Evolutionary conservation across 2,888 invertebrate genomes (phyloP), one percentile per base, ranked within the genome.

Genomic region (Pyralis farinalis): DNA sequence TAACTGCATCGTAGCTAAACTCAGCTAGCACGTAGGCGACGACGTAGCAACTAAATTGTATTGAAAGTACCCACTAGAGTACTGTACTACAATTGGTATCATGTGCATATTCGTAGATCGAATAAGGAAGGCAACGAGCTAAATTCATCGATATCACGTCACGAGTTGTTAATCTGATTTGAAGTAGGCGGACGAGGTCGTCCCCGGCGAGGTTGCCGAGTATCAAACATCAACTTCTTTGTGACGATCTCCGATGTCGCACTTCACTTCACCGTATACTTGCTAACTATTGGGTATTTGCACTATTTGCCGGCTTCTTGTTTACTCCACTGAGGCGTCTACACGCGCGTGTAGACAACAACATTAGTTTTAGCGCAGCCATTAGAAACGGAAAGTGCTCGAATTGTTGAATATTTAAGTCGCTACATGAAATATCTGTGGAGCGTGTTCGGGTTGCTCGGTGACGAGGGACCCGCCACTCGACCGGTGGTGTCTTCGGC

Each of bases 401-500:
- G 40, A 52, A 59, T 63, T 60, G 54, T 60, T 49, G 54, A 54
- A 61, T 55, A 60, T 55, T 57, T 57, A 51, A 55, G 52, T 49
- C 56, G 53, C 54, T 57, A 50, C 45, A 63, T 64, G 65, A 70
- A 74, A 73, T 70, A 75, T 72, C 66, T 55, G 63, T 68, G 63
- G 63, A 65, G 67, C 65, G 70, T 63, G 69, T 62, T 63, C 72
- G 66, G 64, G 71, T 72, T 64, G 77, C 75, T 63, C 71, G 66
- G 73, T 78, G 81, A 77, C 80, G 74, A 80, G 81, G 82, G 82
- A 83, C 73, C 76, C 78, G 77, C 71, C 70, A 73, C 69, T 71
- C 74, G 74, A 71, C 74, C 81, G 77, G 71, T 73, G 81, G 75
- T 80, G 84, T 87, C 85, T 86, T 86, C 84, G 68, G 76, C 83